Percentiles rank a stretch among this genome's conserved stretches.
Conservation (phyloP, 1,140 invertebrate species). For the Apolygus lucorum region DNA sequence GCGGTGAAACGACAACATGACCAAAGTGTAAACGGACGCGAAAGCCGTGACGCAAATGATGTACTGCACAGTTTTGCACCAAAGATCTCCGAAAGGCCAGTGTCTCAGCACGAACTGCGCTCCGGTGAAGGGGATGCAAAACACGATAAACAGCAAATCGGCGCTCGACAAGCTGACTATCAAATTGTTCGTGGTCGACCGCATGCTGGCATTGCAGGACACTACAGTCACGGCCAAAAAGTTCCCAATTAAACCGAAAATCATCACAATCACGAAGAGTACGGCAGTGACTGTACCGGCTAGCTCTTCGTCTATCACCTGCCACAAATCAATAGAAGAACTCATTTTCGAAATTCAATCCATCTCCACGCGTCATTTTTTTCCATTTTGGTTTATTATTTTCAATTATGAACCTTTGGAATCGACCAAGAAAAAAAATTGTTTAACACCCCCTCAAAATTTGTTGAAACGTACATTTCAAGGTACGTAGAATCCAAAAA, state of each 20-base stretch:
- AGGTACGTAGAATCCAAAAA: no score
- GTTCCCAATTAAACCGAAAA: conserved; percentile 46
- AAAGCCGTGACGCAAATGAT: conserved; percentile 79
- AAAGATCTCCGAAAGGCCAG: conserved; percentile 81
- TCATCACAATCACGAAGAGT: conserved; percentile 38
- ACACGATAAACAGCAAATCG: conserved; percentile 59
- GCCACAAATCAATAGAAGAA: no score
- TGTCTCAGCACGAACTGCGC: not conserved
- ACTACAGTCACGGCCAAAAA: conserved; percentile 45
- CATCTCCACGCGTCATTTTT: no score
- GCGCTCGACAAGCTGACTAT: conserved; percentile 58
- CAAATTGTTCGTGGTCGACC: conserved; percentile 55
- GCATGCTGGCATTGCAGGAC: conserved; percentile 29
- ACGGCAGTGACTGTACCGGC: not conserved
- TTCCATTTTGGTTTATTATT: no score
- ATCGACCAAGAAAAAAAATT: no score
- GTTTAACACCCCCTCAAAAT: no score
- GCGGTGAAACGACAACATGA: conserved; percentile 87
- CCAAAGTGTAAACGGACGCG: conserved; percentile 83
- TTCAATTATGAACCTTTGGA: no score
- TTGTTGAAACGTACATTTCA: no score
- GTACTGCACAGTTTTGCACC: conserved; percentile 80
- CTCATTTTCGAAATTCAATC: no score
- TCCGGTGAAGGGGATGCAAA: conserved; percentile 58
- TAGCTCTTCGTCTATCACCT: conserved; percentile 1